Evolutionary conservation across 1,140 invertebrate genomes (phyloP).

Genomic region (Papilio dardanus): DNA sequence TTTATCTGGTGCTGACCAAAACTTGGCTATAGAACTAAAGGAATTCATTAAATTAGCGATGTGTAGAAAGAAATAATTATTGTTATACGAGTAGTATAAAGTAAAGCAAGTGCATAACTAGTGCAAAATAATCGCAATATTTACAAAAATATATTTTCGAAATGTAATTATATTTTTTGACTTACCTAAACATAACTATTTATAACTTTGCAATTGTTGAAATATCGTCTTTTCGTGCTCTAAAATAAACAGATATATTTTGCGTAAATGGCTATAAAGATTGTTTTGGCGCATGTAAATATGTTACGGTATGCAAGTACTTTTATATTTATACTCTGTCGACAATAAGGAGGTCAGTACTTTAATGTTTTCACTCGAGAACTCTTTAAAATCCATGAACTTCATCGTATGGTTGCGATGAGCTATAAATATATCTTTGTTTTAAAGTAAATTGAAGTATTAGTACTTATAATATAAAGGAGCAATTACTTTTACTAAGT

Average conservation of each 20-base stretch:
- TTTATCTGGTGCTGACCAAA: no score
- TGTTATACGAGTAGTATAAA: no score
- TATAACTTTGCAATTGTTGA: not conserved
- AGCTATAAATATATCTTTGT: not conserved
- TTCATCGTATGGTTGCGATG: not conserved
- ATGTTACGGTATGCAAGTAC: not conserved
- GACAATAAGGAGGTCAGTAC: constrained; percentile 7
- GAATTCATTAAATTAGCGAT: no score
- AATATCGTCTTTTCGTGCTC: not conserved
- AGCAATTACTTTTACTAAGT: no score
- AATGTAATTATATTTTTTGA: not conserved
- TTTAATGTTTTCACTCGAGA: not conserved
- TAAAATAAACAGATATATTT: not conserved
- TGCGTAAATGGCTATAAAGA: not conserved
- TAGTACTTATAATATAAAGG: no score
- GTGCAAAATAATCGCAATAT: not conserved
- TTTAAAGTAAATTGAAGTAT: not conserved
- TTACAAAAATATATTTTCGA: not conserved
- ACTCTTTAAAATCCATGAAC: not conserved
- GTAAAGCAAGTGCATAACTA: not conserved
- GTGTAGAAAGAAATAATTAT: no score
- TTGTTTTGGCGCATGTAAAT: constrained; percentile 2
- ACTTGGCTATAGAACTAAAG: no score
- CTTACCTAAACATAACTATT: not conserved
- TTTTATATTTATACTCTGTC: constrained; percentile 7